phyloP scores from a whole-genome alignment of 2,797 vertebrate genomes.

The Chloroceryle inda region DNA sequence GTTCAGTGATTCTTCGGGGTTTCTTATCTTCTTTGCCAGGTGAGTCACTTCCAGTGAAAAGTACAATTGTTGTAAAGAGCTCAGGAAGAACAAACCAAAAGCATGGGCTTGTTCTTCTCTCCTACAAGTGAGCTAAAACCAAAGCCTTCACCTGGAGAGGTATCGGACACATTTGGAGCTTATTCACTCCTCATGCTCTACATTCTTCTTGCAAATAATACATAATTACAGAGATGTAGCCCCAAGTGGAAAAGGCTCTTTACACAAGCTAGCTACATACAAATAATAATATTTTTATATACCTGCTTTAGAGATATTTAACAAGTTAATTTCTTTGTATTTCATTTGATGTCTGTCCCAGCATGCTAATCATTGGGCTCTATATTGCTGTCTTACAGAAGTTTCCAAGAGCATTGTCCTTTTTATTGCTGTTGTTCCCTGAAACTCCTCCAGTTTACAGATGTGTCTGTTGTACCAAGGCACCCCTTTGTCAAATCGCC shows the following conservation, averaged over 20 bases:
- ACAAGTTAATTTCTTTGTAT: conserved; percentile 23
- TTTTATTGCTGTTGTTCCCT: background rate
- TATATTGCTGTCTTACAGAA: conserved; percentile 15
- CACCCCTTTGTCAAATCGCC: background rate
- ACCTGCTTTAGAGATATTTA: conserved; percentile 16
- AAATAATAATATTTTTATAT: background rate
- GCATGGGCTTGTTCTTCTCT: background rate
- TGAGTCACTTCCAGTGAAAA: conserved; percentile 56
- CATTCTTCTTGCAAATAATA: conserved; percentile 21
- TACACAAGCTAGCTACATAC: background rate
- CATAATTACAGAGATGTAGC: background rate
- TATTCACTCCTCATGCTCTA: background rate
- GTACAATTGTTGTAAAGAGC: background rate
- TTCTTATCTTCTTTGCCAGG: conserved; percentile 60
- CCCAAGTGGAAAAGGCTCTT: conserved; percentile 8
- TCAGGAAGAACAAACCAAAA: conserved; percentile 40
- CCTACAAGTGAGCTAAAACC: conserved; percentile 23
- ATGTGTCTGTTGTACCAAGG: background rate
- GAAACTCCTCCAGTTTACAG: background rate
- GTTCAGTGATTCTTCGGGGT: background rate
- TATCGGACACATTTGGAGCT: background rate
- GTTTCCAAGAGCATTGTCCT: conserved; percentile 1
- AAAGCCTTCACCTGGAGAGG: background rate
- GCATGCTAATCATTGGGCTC: background rate
- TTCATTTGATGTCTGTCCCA: conserved; percentile 37